Evolutionary conservation across 2,113 vertebrate species (phyloP).

Genomic region (human (Homo sapiens)): GRCh38 chr1:113805501-113806000

Average conservation of each 20-base stretch:
- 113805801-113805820: not conserved
- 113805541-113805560: not conserved
- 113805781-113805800: not conserved
- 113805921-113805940: not conserved
- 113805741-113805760: not conserved
- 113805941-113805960: not conserved
- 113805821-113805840: not conserved
- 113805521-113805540: not conserved
- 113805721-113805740: not conserved
- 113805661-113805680: not conserved
- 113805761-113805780: not conserved
- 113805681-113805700: constrained; percentile 15
- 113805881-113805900: constrained; percentile 13
- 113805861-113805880: not conserved
- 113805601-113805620: constrained; percentile 35
- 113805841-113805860: not conserved
- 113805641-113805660: not conserved
- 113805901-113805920: not conserved
- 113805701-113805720: constrained; percentile 39
- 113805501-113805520: not conserved
- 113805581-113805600: constrained; percentile 20
- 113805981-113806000: constrained; percentile 28
- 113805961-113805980: constrained; percentile 34
- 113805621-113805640: constrained; percentile 33
- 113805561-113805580: not conserved